These are phyloP conservation scores for Sylvilagus floridanus DNA, from an alignment of 2,797 vertebrate genomes.

Conservation along the genomic window DNA sequence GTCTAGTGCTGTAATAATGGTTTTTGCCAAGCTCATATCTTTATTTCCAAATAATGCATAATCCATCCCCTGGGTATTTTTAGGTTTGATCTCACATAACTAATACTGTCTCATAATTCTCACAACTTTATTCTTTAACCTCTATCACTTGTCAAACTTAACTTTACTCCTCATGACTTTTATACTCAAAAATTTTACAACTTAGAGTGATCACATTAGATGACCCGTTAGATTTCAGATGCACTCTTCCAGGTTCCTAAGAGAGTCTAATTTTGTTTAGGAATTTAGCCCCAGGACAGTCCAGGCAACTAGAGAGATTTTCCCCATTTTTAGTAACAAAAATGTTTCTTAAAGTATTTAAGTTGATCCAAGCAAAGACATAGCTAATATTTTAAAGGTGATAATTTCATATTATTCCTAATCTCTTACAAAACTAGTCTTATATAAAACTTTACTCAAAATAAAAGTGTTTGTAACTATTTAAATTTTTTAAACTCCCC, in stretches of 20 bases:
- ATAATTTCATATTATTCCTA: conserved; percentile 42
- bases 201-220: background rate
- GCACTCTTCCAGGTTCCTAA: background rate
- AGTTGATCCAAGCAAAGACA: background rate
- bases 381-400: conserved; percentile 25
- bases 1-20: fast-evolving
- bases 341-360: background rate
- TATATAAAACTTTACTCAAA: background rate
- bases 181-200: background rate
- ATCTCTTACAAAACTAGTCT: background rate
- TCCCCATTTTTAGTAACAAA: background rate
- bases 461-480: background rate
- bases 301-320: background rate
- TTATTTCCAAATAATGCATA: background rate
- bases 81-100: background rate
- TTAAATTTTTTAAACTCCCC: background rate
- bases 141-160: background rate
- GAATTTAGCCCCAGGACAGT: background rate
- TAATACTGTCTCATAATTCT: background rate
- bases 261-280: background rate
- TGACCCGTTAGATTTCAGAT: background rate
- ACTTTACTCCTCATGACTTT: background rate
- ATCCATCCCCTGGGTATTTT: background rate
- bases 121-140: background rate
- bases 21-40: background rate